Base-by-base conservation (phyloP, 1,140 invertebrate genomes). In the Aphelenchoides fujianensis region DNA sequence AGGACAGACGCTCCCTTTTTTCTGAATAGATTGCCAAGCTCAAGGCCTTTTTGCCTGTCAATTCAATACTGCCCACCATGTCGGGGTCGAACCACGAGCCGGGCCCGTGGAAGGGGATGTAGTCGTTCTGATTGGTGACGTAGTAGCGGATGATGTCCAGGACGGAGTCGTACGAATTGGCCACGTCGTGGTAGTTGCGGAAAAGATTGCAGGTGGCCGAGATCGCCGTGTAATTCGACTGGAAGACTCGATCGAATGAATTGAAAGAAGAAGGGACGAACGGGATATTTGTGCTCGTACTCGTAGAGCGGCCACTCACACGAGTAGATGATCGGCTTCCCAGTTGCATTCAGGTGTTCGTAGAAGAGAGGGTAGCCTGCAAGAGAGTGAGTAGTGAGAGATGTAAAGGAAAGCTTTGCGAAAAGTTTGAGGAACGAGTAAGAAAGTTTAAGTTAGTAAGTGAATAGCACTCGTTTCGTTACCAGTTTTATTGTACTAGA, bases 41-140 rank as follows among this genome's bases (percentile, higher is more conserved):
- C 12, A 16, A 23, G 12, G 12, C 23, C 41, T 48, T 12, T 23
- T 23, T 48, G 12, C 41, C 23, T 16, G 12, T 48, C 41, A 16
- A 48, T 48, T 23, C 12, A 48, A n/a, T n/a, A n/a, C n/a, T n/a
- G 12, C 41, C 23, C 23, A 48, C 41, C n/a, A n/a, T n/a, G n/a
- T 48, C 41, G 7, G 95, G 95, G 87, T 98, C 95, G 85, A 97
- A 97, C 93, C 93, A 98, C 76, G 93, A 92, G 9, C 95, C 94
- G 1, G 94, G 95, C 12, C 93, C 95, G 53, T 94, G 93, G 84
- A 92, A 91, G 27, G 91, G 90, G 32, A 92, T 91, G 75, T 97
- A 92, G 9, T 88, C 86, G 82, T 95, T 92, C 86, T 94, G 92
- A 86, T 96, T 92, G 81, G 93, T 91, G 36, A 92, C 93, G 85